Evolutionary conservation across 1,140 invertebrate species (phyloP).

Genomic region (Drosophila pseudoananassae): DNA sequence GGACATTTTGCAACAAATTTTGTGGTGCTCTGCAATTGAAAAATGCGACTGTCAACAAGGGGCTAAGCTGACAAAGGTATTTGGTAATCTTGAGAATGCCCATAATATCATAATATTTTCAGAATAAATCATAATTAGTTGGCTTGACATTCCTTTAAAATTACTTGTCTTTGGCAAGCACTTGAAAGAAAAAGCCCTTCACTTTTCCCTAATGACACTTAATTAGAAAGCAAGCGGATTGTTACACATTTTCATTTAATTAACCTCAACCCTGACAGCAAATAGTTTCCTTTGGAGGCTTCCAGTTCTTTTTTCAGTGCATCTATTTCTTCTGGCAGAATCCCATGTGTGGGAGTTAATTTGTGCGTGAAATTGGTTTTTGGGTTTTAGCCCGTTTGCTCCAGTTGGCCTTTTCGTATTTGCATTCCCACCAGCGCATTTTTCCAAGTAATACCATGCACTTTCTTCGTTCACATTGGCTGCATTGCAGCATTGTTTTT

Average conservation of each 20-base stretch:
- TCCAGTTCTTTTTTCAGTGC: background rate
- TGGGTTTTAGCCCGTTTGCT: constrained; percentile 2
- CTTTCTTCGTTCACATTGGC: constrained; percentile 4
- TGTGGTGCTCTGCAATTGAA: constrained; percentile 13
- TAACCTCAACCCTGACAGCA: no score
- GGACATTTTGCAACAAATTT: constrained; percentile 8
- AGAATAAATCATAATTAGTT: background rate
- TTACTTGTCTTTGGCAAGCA: constrained; percentile 29
- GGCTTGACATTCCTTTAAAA: background rate
- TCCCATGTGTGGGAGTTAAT: constrained; percentile 31
- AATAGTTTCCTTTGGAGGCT: no score
- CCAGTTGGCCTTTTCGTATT: constrained; percentile 4
- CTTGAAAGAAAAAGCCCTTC: constrained; percentile 36
- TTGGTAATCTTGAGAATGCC: background rate
- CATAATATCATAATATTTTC: background rate
- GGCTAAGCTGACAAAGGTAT: background rate
- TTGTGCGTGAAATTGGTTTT: constrained; percentile 69
- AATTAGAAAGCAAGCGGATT: constrained; percentile 65
- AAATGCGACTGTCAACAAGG: background rate
- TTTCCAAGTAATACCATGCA: constrained; percentile 20
- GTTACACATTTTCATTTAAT: constrained; percentile 32
- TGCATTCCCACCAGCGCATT: background rate
- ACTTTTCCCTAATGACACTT: constrained; percentile 59
- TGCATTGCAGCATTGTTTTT: constrained; percentile 35
- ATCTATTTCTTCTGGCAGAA: background rate